Evolutionary conservation across 2,797 vertebrate species (phyloP), one percentile per base, ranked within the genome.

Genomic region (Babyrousa celebensis): DNA sequence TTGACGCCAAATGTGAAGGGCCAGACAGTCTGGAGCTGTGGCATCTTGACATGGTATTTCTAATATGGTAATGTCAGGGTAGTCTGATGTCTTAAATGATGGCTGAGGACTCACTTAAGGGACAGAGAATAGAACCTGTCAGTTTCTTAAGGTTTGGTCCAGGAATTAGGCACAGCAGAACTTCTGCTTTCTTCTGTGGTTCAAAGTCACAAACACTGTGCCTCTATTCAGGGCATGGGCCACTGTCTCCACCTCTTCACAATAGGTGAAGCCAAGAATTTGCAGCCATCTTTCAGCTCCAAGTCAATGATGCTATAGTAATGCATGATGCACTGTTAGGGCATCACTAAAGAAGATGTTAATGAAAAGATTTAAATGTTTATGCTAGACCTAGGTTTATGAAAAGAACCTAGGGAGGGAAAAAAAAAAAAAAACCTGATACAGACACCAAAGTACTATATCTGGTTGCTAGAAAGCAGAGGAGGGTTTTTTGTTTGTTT

Each of bases 271-370:
- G 4, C 27, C 23, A 18, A 32, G 63, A 56, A 62, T 5, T 14
- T 18, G 12, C 4, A 0, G 32, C 20, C 36, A 1, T 70, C 54
- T 92, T 56, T 29, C 10, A 52, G 2, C 29, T n/a, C 4, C 15
- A 2, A 2, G 5, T 23, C 9, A 2, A 8, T 40, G 71, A 25
- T 77, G 27, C 32, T 10, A 5, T 18, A 9, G 25, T 5, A 40
- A 20, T 0, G 25, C 62, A 18, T 0, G n/a, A 67, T 7, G 17
- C 11, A 23, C 5, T 5, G 18, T 12, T 1, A 6, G 1, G 1
- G 9, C 25, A 16, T 18, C 5, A 7, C 23, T 70, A 40, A 75
- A 62, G 74, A 54, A 2, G 0, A 17, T 12, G 54, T 12, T 9
- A 20, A 9, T 8, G 11, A 83, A 80, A 27, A 93, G 71, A 40